Conservation (phyloP, 2,797 vertebrate species). For the Antrozous pallidus region DNA sequence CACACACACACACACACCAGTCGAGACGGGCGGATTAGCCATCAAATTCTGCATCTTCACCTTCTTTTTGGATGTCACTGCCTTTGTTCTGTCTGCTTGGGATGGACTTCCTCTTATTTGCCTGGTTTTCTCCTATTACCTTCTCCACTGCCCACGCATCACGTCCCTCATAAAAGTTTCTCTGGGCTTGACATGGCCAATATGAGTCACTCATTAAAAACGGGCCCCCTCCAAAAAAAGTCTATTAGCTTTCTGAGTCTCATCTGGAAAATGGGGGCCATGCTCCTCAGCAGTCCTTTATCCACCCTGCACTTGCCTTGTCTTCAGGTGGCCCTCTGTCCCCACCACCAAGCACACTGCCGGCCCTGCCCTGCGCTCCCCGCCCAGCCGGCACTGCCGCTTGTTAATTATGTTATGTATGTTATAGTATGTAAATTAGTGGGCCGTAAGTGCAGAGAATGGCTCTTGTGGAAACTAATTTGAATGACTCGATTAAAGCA, state of each 20-base stretch:
- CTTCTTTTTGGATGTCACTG: background rate
- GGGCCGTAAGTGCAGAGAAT: background rate
- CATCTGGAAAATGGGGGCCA: background rate
- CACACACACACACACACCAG: background rate
- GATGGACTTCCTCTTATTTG: background rate
- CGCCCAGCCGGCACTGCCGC: no score
- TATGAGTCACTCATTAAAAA: background rate
- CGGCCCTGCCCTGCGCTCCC: no score
- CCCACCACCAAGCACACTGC: background rate
- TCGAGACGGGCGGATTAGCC: background rate
- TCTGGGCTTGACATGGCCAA: background rate
- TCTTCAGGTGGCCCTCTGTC: background rate
- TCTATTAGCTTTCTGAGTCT: background rate
- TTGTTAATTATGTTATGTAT: background rate
- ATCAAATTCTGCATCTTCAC: background rate
- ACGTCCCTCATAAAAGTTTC: background rate
- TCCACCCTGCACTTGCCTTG: background rate
- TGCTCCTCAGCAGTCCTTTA: background rate
- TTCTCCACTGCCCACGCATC: background rate
- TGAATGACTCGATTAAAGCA: background rate
- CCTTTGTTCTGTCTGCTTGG: background rate
- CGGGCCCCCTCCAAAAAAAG: background rate
- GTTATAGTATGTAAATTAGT: background rate
- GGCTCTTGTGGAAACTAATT: background rate
- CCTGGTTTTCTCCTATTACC: background rate